A percentile compares a stretch with the other conserved stretches of the same genome.
Conservation (phyloP, 1,140 invertebrate genomes). For the Parapsyche elsis region DNA sequence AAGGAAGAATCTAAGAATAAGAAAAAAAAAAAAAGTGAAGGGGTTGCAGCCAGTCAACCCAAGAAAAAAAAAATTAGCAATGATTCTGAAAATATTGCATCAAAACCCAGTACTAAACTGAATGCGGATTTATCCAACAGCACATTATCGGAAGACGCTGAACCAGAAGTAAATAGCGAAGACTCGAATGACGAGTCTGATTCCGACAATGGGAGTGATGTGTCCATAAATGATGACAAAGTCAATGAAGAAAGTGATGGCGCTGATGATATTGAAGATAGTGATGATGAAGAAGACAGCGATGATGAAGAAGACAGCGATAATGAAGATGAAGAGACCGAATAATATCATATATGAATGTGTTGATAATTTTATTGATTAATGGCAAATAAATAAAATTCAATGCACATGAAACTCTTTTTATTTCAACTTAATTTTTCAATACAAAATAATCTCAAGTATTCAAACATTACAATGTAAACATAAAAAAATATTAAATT, state of each 20-base stretch:
- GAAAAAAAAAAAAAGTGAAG: neutral
- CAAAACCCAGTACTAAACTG: neutral
- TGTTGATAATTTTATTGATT: neutral
- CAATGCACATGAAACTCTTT: no score
- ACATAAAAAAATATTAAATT: slow-evolving; percentile 19
- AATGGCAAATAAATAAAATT: neutral
- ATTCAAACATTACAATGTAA: slow-evolving; percentile 6
- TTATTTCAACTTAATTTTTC: slow-evolving; percentile 8
- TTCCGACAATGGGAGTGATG: slow-evolving; percentile 22
- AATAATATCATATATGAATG: slow-evolving; percentile 58
- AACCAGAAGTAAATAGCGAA: neutral
- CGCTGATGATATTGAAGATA: neutral
- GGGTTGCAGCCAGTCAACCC: neutral
- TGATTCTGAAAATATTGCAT: neutral
- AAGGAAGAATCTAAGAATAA: neutral
- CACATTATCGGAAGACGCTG: neutral
- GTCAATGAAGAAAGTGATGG: slow-evolving; percentile 31
- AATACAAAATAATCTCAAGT: slow-evolving; percentile 18
- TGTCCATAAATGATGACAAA: slow-evolving; percentile 16
- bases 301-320: slow-evolving; percentile 32
- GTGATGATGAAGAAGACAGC: slow-evolving; percentile 31
- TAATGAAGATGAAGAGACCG: slow-evolving; percentile 41
- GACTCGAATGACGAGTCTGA: neutral
- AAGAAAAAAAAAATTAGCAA: neutral
- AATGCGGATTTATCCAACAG: neutral